phyloP scores from a whole-genome alignment of 2,797 vertebrate genomes.

The Peromyscus eremicus region DNA sequence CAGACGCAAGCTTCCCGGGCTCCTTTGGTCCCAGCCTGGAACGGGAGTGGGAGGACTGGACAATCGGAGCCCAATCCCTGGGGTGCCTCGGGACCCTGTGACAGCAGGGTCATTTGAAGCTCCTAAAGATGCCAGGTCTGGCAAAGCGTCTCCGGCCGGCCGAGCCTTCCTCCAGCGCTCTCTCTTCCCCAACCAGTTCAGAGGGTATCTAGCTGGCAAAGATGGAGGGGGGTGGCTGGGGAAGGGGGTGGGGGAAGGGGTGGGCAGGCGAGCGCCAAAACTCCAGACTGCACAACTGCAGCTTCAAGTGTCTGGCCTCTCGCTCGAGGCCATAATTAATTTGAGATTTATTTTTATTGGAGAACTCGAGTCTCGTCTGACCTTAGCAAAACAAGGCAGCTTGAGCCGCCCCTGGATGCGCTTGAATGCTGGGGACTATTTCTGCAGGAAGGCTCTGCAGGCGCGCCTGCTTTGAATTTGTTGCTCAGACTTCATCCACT shows the following conservation, averaged over 20 bases:
- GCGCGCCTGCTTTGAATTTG: slow-evolving; percentile 95
- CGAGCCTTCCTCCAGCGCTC: background rate
- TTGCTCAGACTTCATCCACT: slow-evolving; percentile 88
- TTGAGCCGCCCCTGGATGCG: slow-evolving; percentile 94
- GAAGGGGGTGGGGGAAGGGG: slow-evolving; percentile 10
- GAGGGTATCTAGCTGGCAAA: slow-evolving; percentile 67
- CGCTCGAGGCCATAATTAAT: slow-evolving; percentile 99
- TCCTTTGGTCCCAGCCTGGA: slow-evolving; percentile 47
- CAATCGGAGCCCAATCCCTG: slow-evolving; percentile 9
- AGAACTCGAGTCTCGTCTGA: slow-evolving; percentile 97
- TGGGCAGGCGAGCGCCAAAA: slow-evolving; percentile 86
- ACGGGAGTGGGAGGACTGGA: slow-evolving; percentile 8
- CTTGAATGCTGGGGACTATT: slow-evolving; percentile 94
- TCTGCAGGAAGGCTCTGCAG: slow-evolving; percentile 93
- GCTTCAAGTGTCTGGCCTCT: slow-evolving; percentile 96
- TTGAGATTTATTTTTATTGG: slow-evolving; percentile 99
- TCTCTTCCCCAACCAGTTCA: slow-evolving; percentile 8
- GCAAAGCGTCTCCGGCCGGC: background rate
- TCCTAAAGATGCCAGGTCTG: slow-evolving; percentile 62
- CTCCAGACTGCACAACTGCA: slow-evolving; percentile 92
- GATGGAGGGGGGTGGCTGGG: background rate
- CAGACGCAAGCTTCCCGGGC: slow-evolving; percentile 75
- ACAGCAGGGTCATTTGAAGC: slow-evolving; percentile 39
- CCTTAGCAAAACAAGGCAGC: slow-evolving; percentile 99
- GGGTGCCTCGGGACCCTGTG: background rate